A percentile compares a stretch with the other conserved stretches of the same genome.
These are phyloP conservation scores for Drosophila anomalata DNA, from an alignment of 2,888 invertebrate species.

Conservation along the genomic window DNA sequence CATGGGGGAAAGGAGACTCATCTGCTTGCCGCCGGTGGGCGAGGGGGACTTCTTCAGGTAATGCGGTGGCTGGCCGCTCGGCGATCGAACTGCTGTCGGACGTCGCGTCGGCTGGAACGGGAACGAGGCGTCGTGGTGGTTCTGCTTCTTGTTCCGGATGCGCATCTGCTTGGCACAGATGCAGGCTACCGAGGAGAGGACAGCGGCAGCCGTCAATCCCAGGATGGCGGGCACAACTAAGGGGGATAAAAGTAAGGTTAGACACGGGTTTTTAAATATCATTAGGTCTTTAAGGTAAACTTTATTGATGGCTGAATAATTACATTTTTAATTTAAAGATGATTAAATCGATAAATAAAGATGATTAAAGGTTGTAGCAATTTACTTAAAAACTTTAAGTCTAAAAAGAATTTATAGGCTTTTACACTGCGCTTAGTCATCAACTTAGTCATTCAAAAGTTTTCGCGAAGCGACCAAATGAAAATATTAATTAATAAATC, in stretches of 20 bases:
- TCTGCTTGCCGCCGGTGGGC: conserved; percentile 87
- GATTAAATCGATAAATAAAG: too few species aligned
- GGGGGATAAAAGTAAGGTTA: not conserved
- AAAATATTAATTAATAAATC: too few species aligned
- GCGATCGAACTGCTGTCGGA: conserved; percentile 90
- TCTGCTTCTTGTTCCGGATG: conserved; percentile 82
- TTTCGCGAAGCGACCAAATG: too few species aligned
- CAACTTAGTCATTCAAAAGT: not conserved
- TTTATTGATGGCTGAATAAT: too few species aligned
- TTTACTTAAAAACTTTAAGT: too few species aligned
- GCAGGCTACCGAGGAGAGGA: conserved; percentile 83
- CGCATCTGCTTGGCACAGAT: conserved; percentile 83
- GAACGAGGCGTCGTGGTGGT: conserved; percentile 82
- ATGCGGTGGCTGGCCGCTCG: conserved; percentile 91
- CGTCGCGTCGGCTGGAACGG: conserved; percentile 84
- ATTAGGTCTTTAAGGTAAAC: too few species aligned
- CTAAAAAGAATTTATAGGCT: not conserved
- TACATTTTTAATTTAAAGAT: too few species aligned
- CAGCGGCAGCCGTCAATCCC: conserved; percentile 83
- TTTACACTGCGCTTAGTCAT: not conserved
- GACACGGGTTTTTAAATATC: not conserved
- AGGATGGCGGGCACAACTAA: conserved; percentile 83
- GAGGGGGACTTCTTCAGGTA: conserved; percentile 97
- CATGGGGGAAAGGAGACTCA: conserved; percentile 81
- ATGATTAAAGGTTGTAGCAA: too few species aligned